Evolutionary conservation across 2,888 invertebrate genomes (phyloP), one percentile per base, ranked within the genome.

Genomic region (Prenolepis imparis): DNA sequence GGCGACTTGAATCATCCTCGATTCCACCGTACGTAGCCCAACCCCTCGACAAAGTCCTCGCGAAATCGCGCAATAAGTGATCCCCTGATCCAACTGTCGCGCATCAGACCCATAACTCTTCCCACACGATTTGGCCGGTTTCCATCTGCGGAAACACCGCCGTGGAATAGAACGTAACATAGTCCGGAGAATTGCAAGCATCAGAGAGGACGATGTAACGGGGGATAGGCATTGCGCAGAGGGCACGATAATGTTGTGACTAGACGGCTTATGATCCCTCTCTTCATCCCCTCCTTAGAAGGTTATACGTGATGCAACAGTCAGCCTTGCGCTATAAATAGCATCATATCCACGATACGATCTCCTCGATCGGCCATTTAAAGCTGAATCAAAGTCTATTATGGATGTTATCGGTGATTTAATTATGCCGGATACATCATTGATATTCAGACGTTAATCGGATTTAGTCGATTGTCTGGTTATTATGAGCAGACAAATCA

Each of bases 61-160:
- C 86, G 90, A 90, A 92, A 92, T 92, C 91, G 90, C 84, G 88
- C 90, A 89, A 91, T 92, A 93, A 93, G 93, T 91, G 93, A 93
- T 93, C 92, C 90, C 89, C 90, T 91, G 91, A 92, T 92, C 90
- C 91, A 89, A 86, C 90, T 90, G 91, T 91, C 91, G 91, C 89
- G 89, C 86, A 85, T 86, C 91, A 92, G 91, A 92, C 92, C 89
- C 91, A 93, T 93, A 93, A 92, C 90, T 93, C 92, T 92, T 86
- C 85, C 80, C 83, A 84, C 85, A 84, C 90, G 91, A 92, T 89
- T 93, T 93, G 93, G 93, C 93, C 87, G 84, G 88, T 88, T 92
- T 93, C 93, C 93, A 93, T 92, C 86, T 85, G 89, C 88, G 88
- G 88, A 90, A 90, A 91, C 90, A 89, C 86, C 88, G 84, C 81